These are phyloP conservation scores for Riparia riparia DNA, from an alignment of 2,113 vertebrate species.

Conservation along the genomic window DNA sequence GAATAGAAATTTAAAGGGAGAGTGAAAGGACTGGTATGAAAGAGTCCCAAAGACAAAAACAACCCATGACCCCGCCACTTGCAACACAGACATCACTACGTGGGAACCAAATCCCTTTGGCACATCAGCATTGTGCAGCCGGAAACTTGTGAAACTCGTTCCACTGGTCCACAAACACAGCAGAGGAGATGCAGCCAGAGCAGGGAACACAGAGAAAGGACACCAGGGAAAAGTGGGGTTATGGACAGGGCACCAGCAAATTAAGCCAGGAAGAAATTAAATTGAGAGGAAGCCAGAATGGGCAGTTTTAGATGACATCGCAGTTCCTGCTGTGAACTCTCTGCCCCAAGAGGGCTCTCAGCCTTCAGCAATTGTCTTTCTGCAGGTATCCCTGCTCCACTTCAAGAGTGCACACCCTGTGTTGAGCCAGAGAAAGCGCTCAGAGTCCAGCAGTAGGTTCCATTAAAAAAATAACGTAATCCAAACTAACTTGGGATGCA, in stretches of 20 bases:
- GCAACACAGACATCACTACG: background rate
- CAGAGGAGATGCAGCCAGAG: background rate
- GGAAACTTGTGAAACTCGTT: constrained; percentile 27
- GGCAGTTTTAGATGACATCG: background rate
- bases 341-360: background rate
- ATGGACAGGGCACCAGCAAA: background rate
- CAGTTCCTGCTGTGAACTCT: background rate
- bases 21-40: background rate
- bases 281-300: constrained; percentile 12
- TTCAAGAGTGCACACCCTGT: rapidly evolving
- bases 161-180: background rate
- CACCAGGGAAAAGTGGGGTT: background rate
- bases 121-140: background rate
- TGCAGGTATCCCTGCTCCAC: background rate
- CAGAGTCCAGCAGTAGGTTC: background rate
- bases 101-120: constrained; percentile 33
- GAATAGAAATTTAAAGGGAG: background rate
- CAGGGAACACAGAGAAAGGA: rapidly evolving
- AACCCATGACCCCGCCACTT: background rate
- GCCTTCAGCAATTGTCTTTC: background rate
- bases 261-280: constrained; percentile 51
- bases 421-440: background rate
- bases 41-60: background rate
- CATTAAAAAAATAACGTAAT: background rate
- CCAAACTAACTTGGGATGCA: background rate